Evolutionary conservation across 1,140 invertebrate species (phyloP).

Genomic region (Aricia agestis): DNA sequence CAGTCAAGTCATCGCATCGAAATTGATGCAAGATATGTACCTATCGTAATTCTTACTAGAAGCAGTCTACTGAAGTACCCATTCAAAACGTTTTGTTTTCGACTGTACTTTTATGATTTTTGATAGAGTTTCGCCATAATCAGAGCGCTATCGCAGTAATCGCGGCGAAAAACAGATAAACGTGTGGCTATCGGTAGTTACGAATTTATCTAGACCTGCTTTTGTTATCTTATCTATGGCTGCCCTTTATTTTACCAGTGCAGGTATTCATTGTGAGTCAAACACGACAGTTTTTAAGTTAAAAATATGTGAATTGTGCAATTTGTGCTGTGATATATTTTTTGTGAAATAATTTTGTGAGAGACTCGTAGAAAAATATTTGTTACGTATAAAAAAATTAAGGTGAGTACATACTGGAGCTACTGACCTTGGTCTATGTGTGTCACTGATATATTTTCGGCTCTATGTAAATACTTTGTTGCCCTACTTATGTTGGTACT

Average conservation of each 20-base stretch:
- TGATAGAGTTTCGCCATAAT: constrained; percentile 41
- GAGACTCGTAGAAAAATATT: not conserved
- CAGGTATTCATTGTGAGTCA: constrained; percentile 15
- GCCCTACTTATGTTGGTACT: not conserved
- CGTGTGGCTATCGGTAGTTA: constrained; percentile 52
- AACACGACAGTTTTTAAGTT: not conserved
- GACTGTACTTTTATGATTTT: not conserved
- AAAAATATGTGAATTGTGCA: not conserved
- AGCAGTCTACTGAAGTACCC: too few species aligned
- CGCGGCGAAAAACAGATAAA: constrained; percentile 59
- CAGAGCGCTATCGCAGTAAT: constrained; percentile 57
- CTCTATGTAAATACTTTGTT: not conserved
- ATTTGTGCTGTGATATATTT: not conserved
- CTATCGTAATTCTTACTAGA: too few species aligned
- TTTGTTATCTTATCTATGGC: constrained; percentile 67
- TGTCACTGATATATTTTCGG: not conserved
- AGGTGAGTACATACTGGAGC: not conserved
- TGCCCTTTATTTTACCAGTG: constrained; percentile 59
- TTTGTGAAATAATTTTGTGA: not conserved
- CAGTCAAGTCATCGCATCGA: too few species aligned
- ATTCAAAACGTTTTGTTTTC: not conserved
- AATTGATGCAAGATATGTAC: too few species aligned
- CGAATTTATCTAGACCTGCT: constrained; percentile 73
- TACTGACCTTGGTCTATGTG: not conserved
- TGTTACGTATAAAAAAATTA: not conserved